Percentiles rank a stretch among this genome's conserved stretches.
Conservation (phyloP, 2,113 vertebrate species). For the Eclectus roratus region DNA sequence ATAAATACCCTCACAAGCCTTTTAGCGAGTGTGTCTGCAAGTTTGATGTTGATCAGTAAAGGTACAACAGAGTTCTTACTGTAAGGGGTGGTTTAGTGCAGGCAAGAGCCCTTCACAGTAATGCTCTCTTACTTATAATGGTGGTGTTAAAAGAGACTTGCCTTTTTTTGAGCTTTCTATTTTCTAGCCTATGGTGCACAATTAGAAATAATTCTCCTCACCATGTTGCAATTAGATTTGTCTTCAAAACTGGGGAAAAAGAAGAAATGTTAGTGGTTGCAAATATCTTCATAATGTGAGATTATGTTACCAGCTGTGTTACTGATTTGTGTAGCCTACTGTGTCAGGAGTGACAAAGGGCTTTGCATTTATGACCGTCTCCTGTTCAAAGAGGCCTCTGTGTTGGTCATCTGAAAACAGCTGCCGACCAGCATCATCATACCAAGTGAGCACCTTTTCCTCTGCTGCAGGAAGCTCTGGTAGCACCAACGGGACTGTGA, state of each 20-base stretch:
- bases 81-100: neutral
- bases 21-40: neutral
- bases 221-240: neutral
- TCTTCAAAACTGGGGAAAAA: neutral
- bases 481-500: neutral
- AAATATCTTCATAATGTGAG: neutral
- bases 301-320: neutral
- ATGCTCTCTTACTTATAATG: neutral
- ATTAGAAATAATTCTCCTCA: neutral
- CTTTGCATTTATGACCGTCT: neutral
- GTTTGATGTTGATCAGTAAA: neutral
- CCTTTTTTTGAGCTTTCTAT: neutral
- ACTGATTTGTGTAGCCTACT: neutral
- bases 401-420: neutral
- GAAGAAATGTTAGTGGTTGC: neutral
- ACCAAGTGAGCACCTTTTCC: neutral
- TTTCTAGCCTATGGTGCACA: neutral
- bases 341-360: neutral
- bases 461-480: fast-evolving
- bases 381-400: neutral
- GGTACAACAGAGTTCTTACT: neutral
- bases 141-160: neutral
- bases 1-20: neutral
- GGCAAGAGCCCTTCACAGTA: neutral
- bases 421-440: neutral